Conservation (phyloP, 2,113 vertebrate species). For the Ivindomyrus marchei region DNA sequence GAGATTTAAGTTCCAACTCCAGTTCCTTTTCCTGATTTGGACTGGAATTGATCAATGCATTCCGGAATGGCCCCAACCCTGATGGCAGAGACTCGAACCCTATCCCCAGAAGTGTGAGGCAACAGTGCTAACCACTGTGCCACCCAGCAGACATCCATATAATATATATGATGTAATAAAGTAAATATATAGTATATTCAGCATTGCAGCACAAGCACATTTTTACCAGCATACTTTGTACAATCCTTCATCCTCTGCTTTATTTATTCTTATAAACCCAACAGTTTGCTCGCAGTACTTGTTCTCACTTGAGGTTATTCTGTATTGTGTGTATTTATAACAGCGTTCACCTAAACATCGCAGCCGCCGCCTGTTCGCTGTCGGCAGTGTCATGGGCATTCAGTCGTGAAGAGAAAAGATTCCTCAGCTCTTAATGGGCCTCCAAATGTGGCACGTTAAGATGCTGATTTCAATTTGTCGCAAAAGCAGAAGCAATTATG, state of each 20-base stretch:
- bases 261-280: not conserved
- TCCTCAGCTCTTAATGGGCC: not conserved
- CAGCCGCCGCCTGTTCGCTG: not conserved
- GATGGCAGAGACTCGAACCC: not conserved
- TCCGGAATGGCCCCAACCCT: no score
- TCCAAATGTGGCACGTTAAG: constrained; percentile 17
- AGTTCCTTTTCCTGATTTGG: no score
- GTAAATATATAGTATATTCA: not conserved
- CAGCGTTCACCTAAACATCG: not conserved
- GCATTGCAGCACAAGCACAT: not conserved
- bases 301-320: not conserved
- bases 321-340: not conserved
- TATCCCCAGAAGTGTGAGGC: not conserved
- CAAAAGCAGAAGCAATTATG: constrained; percentile 38
- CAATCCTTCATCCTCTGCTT: not conserved
- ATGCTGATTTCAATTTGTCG: constrained; percentile 50
- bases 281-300: not conserved
- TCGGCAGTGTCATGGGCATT: not conserved
- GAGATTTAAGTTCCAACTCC: no score
- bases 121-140: not conserved
- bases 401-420: constrained; percentile 13
- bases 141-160: not conserved
- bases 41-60: no score
- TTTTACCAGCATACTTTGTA: not conserved
- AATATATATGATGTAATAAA: not conserved